These are phyloP conservation scores for Gobionotothen gibberifrons DNA, from an alignment of 2,797 vertebrate species.

Conservation along the genomic window DNA sequence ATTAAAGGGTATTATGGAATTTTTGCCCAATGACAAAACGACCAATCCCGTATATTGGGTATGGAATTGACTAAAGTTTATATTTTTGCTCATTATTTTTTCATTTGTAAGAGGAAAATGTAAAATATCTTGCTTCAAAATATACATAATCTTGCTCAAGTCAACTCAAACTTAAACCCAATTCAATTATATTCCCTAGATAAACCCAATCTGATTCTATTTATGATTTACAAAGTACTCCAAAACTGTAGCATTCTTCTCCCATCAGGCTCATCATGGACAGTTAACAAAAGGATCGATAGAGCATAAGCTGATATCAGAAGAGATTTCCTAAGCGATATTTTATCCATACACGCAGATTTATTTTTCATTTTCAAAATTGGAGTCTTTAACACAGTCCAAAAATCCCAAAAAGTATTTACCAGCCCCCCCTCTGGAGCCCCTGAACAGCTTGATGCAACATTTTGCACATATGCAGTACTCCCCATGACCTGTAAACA, in stretches of 20 bases:
- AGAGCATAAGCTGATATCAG: no score
- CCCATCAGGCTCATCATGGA: background rate
- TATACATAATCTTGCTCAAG: background rate
- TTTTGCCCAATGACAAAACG: no score
- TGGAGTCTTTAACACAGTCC: background rate
- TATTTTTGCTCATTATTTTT: background rate
- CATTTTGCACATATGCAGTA: background rate
- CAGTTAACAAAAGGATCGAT: background rate
- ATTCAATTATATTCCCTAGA: background rate
- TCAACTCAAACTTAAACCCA: background rate
- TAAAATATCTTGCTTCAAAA: background rate
- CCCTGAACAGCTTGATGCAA: slow-evolving; percentile 2
- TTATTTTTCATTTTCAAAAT: background rate
- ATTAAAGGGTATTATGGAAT: no score
- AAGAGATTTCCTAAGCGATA: no score
- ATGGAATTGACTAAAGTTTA: background rate
- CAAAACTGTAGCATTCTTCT: background rate
- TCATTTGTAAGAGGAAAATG: background rate
- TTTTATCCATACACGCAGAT: background rate
- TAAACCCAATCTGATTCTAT: background rate
- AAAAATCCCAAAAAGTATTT: background rate
- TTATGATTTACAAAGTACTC: background rate
- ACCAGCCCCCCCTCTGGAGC: background rate
- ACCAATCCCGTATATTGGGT: no score
- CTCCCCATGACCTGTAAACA: background rate